A percentile compares a stretch with the other conserved stretches of the same genome.
phyloP scores from a whole-genome alignment of 2,113 vertebrate genomes.

The Leptosomus discolor region DNA sequence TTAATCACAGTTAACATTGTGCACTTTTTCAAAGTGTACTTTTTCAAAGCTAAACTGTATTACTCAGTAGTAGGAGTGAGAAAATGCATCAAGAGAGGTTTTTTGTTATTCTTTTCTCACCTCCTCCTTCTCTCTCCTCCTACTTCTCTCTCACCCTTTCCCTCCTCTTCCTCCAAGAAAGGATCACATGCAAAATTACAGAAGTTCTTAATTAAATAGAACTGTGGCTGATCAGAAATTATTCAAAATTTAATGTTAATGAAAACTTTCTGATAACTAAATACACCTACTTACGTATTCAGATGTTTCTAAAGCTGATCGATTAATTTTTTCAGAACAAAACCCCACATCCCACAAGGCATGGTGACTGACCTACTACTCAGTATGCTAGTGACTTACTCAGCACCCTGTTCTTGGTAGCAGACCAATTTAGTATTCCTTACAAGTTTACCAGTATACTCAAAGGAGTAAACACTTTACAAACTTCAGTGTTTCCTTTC shows the following conservation, averaged over 20 bases:
- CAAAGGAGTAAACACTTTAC: neutral
- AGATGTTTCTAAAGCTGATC: neutral
- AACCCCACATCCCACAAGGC: neutral
- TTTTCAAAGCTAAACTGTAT: neutral
- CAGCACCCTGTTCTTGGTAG: neutral
- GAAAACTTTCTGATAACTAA: neutral
- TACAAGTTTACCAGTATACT: neutral
- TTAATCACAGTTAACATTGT: conserved; percentile 8
- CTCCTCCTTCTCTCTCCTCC: neutral
- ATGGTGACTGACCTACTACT: neutral
- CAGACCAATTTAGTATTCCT: neutral
- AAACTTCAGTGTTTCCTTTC: neutral
- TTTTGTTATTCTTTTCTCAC: neutral
- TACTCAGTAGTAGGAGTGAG: neutral
- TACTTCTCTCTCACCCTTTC: neutral
- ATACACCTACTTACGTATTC: neutral
- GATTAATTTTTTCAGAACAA: neutral
- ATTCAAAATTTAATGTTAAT: neutral
- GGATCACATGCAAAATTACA: neutral
- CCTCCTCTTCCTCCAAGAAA: neutral
- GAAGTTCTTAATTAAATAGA: neutral
- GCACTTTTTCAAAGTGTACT: neutral
- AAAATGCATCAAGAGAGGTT: neutral
- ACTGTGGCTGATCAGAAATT: neutral
- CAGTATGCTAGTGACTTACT: neutral